Conservation (phyloP, 2,797 vertebrate species). For the Gadopsis marmoratus region DNA sequence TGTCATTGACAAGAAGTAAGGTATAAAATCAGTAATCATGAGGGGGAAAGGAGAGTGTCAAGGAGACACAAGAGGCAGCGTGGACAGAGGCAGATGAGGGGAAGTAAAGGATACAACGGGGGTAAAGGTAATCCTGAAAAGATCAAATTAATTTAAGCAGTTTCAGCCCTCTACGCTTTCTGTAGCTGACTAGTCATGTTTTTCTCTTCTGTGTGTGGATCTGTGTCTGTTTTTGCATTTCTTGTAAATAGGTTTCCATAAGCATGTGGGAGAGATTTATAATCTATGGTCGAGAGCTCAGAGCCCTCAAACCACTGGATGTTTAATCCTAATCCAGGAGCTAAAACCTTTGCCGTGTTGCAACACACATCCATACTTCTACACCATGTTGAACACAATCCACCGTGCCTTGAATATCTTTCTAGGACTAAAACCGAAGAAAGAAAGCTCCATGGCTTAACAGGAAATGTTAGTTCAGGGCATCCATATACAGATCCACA, state of each 20-base stretch:
- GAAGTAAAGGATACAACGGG: conserved; percentile 18
- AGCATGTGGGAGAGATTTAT: conserved; percentile 54
- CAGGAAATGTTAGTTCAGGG: background rate
- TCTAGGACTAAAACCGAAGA: background rate
- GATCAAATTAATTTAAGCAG: conserved; percentile 19
- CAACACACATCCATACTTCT: conserved; percentile 21
- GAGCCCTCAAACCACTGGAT: conserved; percentile 52
- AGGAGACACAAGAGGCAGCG: background rate
- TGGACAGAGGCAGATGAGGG: conserved; percentile 8
- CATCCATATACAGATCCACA: background rate
- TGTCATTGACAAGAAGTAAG: conserved; percentile 10
- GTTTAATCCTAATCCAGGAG: conserved; percentile 79
- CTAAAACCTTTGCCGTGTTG: conserved; percentile 50
- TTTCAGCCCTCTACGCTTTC: conserved; percentile 14
- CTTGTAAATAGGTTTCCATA: background rate
- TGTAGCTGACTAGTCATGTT: background rate
- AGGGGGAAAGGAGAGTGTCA: background rate
- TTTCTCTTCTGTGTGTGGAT: background rate
- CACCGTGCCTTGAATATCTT: background rate
- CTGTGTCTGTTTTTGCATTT: conserved; percentile 1
- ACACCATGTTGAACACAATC: conserved; percentile 7
- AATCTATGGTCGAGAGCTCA: conserved; percentile 61
- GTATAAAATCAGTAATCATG: conserved; percentile 15
- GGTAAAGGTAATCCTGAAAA: conserved; percentile 24
- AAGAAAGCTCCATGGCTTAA: background rate